Conservation (phyloP, 2,888 invertebrate genomes). For the Acrocera orbiculus region DNA sequence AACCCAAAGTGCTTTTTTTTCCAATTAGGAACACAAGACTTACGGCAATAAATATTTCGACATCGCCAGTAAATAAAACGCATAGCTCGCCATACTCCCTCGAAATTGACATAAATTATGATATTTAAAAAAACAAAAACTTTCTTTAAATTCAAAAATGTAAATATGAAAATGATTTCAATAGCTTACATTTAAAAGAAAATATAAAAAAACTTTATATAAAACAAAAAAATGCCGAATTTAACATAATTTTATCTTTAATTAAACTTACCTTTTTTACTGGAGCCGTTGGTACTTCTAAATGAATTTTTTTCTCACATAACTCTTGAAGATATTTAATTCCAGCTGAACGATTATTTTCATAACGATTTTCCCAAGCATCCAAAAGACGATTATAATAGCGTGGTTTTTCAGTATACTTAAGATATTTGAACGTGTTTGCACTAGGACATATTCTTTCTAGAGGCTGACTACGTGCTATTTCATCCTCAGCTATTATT, state of each 20-base stretch:
- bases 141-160: not conserved
- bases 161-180: slow-evolving; percentile 3
- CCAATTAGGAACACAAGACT: no score
- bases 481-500: slow-evolving; percentile 74
- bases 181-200: slow-evolving; percentile 1
- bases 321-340: slow-evolving; percentile 42
- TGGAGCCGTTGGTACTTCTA: slow-evolving; percentile 47
- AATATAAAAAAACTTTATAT: not conserved
- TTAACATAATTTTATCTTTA: slow-evolving; percentile 1
- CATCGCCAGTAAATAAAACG: slow-evolving; percentile 31
- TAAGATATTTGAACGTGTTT: slow-evolving; percentile 56
- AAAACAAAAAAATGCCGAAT: slow-evolving; percentile 2
- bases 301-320: slow-evolving; percentile 53
- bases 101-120: slow-evolving; percentile 20
- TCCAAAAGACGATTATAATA: slow-evolving; percentile 87
- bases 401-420: slow-evolving; percentile 61
- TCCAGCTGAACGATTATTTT: slow-evolving; percentile 37
- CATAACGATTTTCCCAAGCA: slow-evolving; percentile 74
- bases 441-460: slow-evolving; percentile 73
- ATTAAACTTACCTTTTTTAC: slow-evolving; percentile 41
- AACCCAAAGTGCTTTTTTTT: no score
- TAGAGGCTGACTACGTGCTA: slow-evolving; percentile 45
- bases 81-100: slow-evolving; percentile 32
- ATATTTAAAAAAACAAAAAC: slow-evolving; percentile 9
- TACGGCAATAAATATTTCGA: slow-evolving; percentile 30